Conservation (phyloP, 2,113 vertebrate genomes). For the Mormyrus iriodes region DNA sequence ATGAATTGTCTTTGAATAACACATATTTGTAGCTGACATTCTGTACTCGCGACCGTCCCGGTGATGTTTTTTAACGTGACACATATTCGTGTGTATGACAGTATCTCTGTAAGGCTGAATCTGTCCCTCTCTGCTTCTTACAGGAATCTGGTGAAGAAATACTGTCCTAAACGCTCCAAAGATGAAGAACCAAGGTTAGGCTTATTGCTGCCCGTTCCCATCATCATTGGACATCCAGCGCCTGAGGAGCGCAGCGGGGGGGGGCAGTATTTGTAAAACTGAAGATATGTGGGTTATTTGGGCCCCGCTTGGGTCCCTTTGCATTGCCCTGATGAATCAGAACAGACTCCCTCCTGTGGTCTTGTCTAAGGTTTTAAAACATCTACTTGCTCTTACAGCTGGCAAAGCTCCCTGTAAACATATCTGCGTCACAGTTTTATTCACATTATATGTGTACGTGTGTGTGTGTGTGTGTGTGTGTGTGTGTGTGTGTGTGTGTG, state of each 20-base stretch:
- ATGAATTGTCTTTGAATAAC: neutral
- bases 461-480: too few species aligned
- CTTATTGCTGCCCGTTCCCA: neutral
- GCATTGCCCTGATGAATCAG: neutral
- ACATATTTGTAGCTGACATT: neutral
- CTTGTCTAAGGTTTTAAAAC: neutral
- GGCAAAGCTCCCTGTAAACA: neutral
- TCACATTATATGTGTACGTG: too few species aligned
- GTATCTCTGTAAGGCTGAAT: neutral
- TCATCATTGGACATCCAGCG: conserved; percentile 22
- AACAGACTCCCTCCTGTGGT: neutral
- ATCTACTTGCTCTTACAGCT: neutral
- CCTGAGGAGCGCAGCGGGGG: neutral
- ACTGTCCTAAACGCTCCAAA: conserved; percentile 92
- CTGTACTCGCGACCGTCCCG: neutral
- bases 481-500: too few species aligned
- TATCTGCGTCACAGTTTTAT: neutral
- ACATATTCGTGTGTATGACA: neutral
- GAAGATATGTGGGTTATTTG: neutral
- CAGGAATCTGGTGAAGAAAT: conserved; percentile 95
- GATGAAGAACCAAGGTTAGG: conserved; percentile 93
- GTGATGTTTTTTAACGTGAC: neutral
- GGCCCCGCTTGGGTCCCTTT: neutral
- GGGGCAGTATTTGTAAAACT: neutral
- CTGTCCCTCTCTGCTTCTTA: conserved; percentile 23